A percentile compares a stretch with the other conserved stretches of the same genome.
These are phyloP conservation scores for Sycophila texana DNA, from an alignment of 2,888 invertebrate species.

Conservation along the genomic window DNA sequence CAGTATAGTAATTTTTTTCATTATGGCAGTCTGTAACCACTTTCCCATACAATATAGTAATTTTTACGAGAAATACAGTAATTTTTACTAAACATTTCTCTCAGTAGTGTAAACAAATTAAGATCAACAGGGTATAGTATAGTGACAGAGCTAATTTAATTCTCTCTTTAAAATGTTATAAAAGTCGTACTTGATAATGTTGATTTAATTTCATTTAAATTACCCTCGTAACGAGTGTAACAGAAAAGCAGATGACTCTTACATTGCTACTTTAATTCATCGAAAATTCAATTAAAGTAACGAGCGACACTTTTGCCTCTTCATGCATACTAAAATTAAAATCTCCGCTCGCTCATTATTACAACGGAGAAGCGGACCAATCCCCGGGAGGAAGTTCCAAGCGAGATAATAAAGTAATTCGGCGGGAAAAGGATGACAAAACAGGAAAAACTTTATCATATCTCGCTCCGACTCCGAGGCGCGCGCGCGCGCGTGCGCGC, in stretches of 20 bases:
- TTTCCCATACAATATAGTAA: too few relatives aligned
- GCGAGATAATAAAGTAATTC: slow-evolving; percentile 49
- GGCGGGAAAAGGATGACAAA: slow-evolving; percentile 40
- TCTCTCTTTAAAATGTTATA: neutral
- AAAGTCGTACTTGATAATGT: neutral
- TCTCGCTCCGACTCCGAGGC: neutral
- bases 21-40: too few relatives aligned
- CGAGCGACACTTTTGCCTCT: slow-evolving; percentile 5
- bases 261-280: slow-evolving; percentile 4
- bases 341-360: slow-evolving; percentile 20
- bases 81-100: too few relatives aligned
- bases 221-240: neutral
- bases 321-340: slow-evolving; percentile 13
- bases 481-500: too few relatives aligned
- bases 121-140: too few relatives aligned
- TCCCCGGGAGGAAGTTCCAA: slow-evolving; percentile 29
- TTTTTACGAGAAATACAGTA: too few relatives aligned
- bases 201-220: neutral
- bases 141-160: too few relatives aligned
- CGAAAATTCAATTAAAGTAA: slow-evolving; percentile 21
- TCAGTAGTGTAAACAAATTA: too few relatives aligned
- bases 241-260: neutral
- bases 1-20: too few relatives aligned
- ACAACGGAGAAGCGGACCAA: slow-evolving; percentile 17
- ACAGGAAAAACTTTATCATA: slow-evolving; percentile 46